Base-by-base conservation (phyloP, 37 sponge, comb jelly and placozoan genomes). In the Beroe ovata region DNA sequence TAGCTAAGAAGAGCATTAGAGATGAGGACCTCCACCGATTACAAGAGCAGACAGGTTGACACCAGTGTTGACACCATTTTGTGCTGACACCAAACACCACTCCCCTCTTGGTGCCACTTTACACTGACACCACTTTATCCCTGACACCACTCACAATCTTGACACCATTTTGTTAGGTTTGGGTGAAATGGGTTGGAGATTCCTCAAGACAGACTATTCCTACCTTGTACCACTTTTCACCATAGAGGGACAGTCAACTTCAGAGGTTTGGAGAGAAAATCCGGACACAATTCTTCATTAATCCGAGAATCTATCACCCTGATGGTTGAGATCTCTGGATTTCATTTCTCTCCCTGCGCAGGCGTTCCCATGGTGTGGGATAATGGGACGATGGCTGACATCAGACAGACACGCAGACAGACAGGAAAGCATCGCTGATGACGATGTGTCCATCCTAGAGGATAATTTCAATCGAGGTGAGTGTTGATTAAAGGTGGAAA, bases 341-440 rank as follows among this genome's bases (percentile, higher is more conserved):
- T n/a, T n/a, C n/a, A n/a, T n/a, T n/a, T n/a, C 36, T 20, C 8
- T 71, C 38, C 21, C 71, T 71, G 38, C 84, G 28, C 84, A 77
- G 84, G 84, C 84, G 84, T 77, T 77, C 41, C 84, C 84, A 42
- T 77, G 84, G 84, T 77, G 84, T 41, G 84, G 84, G 6, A 4
- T 23, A 14, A 54, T 77, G 8, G 84, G 47, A 40, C 3, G 84
- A 40, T 77, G 84, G 84, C 21, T 77, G 47, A 77, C 84, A 21
- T 77, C 84, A 22, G 84, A 77, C 26, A 11, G 84, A 22, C 84
- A 36, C 39, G 54, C 47, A 14, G 84, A 77, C 14, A 19, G 84
- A 36, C 84, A 77, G n/a, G 84, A 77, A 25, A 77, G 84, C 33
- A 6, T 77, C 11, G 84, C 54, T 1, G 84, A 77, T 39, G 84